Percentiles rank a stretch among this genome's conserved stretches.
Evolutionary conservation across 2,113 vertebrate species (phyloP).

Genomic region (Castor canadensis): DNA sequence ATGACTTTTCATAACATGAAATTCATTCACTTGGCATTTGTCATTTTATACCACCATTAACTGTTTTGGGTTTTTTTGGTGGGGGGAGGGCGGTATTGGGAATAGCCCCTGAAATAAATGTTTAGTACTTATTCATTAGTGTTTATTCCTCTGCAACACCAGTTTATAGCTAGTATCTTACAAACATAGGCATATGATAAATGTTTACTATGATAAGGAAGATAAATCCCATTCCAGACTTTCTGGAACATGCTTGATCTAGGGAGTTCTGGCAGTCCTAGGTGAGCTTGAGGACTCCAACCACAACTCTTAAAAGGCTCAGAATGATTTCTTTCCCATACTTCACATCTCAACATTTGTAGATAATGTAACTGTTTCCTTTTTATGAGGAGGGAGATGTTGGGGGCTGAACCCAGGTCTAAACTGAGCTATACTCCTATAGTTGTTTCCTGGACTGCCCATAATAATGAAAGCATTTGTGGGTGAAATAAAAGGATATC

Average conservation of each 20-base stretch:
- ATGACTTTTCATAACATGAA: neutral
- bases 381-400: neutral
- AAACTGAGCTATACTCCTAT: neutral
- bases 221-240: neutral
- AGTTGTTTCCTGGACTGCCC: neutral
- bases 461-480: neutral
- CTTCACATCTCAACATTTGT: neutral
- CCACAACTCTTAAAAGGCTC: neutral
- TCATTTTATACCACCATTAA: neutral
- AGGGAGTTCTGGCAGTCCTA: neutral
- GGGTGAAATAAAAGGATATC: conserved; percentile 2
- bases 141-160: neutral
- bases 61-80: neutral
- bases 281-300: neutral
- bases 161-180: neutral
- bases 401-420: neutral
- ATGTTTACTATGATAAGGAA: neutral
- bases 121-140: neutral
- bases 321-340: neutral
- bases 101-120: neutral
- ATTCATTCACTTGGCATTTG: neutral
- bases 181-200: neutral
- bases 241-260: neutral
- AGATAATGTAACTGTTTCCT: neutral
- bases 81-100: too few relatives aligned